Evolutionary conservation across 2,888 invertebrate species (phyloP), one percentile per base, ranked within the genome.

Genomic region (Agrotis puta): DNA sequence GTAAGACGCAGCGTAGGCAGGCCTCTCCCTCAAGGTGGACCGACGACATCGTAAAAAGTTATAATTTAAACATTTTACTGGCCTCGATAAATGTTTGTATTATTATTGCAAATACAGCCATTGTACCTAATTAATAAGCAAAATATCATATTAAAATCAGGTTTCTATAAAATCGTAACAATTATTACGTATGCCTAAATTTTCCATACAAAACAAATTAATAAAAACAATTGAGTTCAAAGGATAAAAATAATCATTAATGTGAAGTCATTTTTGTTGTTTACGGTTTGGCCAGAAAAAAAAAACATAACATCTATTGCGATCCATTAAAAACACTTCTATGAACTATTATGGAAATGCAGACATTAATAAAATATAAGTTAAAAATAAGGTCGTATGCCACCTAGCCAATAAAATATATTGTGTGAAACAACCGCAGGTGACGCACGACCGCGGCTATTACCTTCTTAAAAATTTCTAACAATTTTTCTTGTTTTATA

Each of bases 101-200:
- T 69, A 47, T 67, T 7, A 68, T 13, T 14, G 39, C 14, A n/a
- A n/a, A 47, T 33, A 33, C 33, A 33, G 33, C 39, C 39, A 11
- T 9, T 33, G 7, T 33, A 11, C 9, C 39, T 39, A 39, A 39
- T 39, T 33, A 33, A 33, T 7, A 33, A 33, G 6, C 33, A 1
- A 33, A 33, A 33, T 33, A 13, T 24, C 13, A n/a, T 48, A 1
- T n/a, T n/a, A 24, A 62, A 39, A n/a, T 24, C 22, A 24, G 14
- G 7, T 20, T 20, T 53, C 1, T 45, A 6, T 6, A 5, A 6
- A 22, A 16, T 43, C 11, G 24, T 27, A 13, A 24, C 27, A 27
- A 5, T 27, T 14, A 0, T 68, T 43, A 20, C 0, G 33, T 39
- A 50, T 27, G 18, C 9, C 24, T 18, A 16, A 2, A 33, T 45